Conservation (phyloP, 2,113 vertebrate genomes). For the Aspiorhynchus laticeps region DNA sequence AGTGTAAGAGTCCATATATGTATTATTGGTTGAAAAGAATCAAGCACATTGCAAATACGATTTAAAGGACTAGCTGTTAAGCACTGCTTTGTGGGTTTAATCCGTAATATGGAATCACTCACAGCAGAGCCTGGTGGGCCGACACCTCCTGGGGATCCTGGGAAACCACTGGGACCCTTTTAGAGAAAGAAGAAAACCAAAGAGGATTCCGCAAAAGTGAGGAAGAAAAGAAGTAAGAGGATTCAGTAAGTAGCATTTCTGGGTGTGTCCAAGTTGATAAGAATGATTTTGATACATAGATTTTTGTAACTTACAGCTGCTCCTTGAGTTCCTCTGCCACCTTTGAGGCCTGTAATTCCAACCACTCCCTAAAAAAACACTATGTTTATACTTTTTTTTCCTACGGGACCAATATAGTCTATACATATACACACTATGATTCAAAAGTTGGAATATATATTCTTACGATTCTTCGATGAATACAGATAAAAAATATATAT, state of each 20-base stretch:
- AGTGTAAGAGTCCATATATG: neutral
- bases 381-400: constrained; percentile 15
- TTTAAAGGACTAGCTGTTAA: neutral
- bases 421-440: neutral
- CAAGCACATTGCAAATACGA: neutral
- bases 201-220: neutral
- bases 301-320: constrained; percentile 81
- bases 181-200: neutral
- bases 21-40: neutral
- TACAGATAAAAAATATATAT: neutral
- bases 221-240: neutral
- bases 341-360: constrained; percentile 93
- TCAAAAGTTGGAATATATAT: neutral
- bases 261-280: neutral
- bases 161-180: constrained; percentile 92
- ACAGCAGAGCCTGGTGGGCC: constrained; percentile 87
- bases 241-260: neutral
- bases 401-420: neutral
- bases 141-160: constrained; percentile 92
- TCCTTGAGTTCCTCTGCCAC: constrained; percentile 93
- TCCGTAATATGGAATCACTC: constrained; percentile 68
- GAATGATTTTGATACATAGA: neutral
- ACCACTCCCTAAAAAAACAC: constrained; percentile 78
- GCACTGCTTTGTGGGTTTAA: neutral
- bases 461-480: neutral